Percentiles rank a stretch among this genome's conserved stretches.
These are phyloP conservation scores for Halisarca cf. caerulea DNA, from an alignment of 37 sponge, comb jelly and placozoan genomes.

Conservation along the genomic window DNA sequence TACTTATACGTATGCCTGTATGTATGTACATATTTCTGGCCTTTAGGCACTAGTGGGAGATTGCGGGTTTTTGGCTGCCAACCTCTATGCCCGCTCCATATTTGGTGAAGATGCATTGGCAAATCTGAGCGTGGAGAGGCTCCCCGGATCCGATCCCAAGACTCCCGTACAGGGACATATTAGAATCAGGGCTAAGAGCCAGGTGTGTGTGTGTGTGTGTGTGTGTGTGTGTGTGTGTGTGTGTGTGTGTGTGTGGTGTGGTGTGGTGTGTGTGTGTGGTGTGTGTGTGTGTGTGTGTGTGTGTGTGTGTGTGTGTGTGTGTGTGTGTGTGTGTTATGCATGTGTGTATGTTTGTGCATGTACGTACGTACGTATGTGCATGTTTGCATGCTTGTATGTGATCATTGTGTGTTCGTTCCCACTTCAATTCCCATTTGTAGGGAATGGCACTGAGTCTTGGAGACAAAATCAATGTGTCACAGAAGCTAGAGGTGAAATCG, in stretches of 20 bases:
- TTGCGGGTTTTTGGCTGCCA: conserved; percentile 97
- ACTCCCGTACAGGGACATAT: conserved; percentile 90
- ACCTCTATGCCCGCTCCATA: conserved; percentile 93
- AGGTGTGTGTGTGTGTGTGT: conserved; percentile 53
- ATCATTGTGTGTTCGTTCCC: not conserved
- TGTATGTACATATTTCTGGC: no score
- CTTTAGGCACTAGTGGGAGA: conserved; percentile 90
- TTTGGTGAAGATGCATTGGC: conserved; percentile 99
- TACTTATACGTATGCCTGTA: no score
- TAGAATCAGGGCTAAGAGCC: conserved; percentile 96
- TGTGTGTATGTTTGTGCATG: not conserved
- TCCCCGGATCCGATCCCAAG: conserved; percentile 16
- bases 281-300: conserved; percentile 10
- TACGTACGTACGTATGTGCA: not conserved
- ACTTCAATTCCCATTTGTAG: conserved; percentile 34
- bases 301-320: not conserved
- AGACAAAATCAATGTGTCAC: conserved; percentile 96
- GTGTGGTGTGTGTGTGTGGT: conserved; percentile 1
- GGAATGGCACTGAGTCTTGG: conserved; percentile 99
- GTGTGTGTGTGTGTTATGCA: not conserved
- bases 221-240: not conserved
- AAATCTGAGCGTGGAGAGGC: conserved; percentile 91
- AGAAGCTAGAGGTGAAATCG: conserved; percentile 58
- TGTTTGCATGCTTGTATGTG: not conserved
- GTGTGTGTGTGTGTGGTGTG: not conserved